Evolutionary conservation across 2,113 vertebrate species (phyloP).

Genomic region (Ardeotis arabs): DNA sequence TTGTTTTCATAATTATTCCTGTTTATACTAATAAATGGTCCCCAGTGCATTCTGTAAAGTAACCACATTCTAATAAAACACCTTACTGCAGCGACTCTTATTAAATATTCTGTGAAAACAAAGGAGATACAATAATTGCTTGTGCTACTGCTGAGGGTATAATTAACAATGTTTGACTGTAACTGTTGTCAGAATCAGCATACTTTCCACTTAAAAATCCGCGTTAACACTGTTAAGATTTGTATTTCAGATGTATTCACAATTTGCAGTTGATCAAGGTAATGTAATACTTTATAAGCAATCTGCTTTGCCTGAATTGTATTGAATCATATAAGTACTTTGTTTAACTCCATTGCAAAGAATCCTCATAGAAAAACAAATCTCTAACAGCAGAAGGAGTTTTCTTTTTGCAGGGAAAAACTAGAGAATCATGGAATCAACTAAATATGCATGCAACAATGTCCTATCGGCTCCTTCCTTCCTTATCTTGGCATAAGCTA

Average conservation of each 20-base stretch:
- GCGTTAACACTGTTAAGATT: neutral
- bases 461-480: neutral
- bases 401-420: neutral
- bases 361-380: neutral
- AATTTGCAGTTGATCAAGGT: neutral
- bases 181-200: constrained; percentile 19
- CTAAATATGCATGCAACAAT: neutral
- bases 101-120: neutral
- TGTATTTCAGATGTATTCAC: neutral
- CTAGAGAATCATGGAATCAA: neutral
- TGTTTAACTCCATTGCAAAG: neutral
- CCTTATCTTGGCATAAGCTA: neutral
- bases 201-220: neutral
- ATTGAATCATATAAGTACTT: neutral
- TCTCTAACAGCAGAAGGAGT: neutral
- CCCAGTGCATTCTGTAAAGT: neutral
- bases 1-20: constrained; percentile 23
- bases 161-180: constrained; percentile 29
- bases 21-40: constrained; percentile 28
- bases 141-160: constrained; percentile 26
- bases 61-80: constrained; percentile 24
- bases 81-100: neutral
- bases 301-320: neutral
- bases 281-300: neutral
- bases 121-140: constrained; percentile 44